Percentiles rank a stretch among this genome's conserved stretches.
phyloP scores from a whole-genome alignment of 2,888 invertebrate genomes.

The Amiota communis region DNA sequence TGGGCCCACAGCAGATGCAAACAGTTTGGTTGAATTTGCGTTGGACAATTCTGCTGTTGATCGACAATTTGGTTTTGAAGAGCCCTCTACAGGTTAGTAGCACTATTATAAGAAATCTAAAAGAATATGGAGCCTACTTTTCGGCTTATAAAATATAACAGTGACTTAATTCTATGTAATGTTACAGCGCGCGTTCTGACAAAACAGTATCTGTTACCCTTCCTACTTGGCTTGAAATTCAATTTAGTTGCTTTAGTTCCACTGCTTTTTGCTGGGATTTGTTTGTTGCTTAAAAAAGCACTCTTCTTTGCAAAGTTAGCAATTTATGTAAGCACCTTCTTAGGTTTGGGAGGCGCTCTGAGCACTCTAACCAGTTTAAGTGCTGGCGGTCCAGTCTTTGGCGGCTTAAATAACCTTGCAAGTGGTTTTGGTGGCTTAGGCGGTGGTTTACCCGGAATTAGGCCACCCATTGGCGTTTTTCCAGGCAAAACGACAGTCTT shows the following conservation, averaged over 20 bases:
- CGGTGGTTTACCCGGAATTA: conserved; percentile 38
- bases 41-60: conserved; percentile 77
- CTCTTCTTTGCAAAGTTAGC: conserved; percentile 84
- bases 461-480: conserved; percentile 57
- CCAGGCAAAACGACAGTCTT: conserved; percentile 62
- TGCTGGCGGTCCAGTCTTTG: conserved; percentile 41
- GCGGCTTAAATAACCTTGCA: conserved; percentile 38
- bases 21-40: conserved; percentile 83
- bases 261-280: conserved; percentile 80
- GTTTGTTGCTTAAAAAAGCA: conserved; percentile 85
- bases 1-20: conserved; percentile 81
- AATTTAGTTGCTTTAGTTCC: conserved; percentile 84
- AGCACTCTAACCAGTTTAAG: conserved; percentile 61
- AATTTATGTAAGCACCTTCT: conserved; percentile 80
- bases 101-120: background rate
- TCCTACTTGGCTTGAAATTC: conserved; percentile 86
- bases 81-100: conserved; percentile 67
- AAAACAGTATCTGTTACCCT: conserved; percentile 83
- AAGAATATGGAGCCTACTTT: conserved; percentile 34
- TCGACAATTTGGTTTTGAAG: conserved; percentile 72
- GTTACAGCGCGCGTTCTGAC: conserved; percentile 82
- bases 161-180: too few relatives aligned
- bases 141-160: conserved; percentile 21
- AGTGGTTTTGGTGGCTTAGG: conserved; percentile 47
- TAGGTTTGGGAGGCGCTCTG: conserved; percentile 76